phyloP scores from a whole-genome alignment of 2,888 invertebrate species.

The Apamea monoglypha region DNA sequence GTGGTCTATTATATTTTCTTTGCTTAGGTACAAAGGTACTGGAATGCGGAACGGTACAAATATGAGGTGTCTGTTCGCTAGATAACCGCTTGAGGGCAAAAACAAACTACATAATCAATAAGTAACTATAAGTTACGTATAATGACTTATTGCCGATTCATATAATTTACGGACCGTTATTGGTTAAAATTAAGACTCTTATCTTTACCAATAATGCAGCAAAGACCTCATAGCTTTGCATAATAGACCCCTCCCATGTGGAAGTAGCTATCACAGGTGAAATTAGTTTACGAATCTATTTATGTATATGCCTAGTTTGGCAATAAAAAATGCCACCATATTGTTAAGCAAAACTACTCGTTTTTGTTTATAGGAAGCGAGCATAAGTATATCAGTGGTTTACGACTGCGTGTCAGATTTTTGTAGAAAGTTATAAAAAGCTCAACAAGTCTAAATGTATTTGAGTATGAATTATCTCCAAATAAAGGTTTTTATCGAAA shows the following conservation, averaged over 20 bases:
- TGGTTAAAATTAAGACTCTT: background rate
- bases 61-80: conserved; percentile 28
- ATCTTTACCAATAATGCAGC: background rate
- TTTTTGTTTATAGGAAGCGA: background rate
- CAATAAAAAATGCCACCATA: no score
- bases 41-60: conserved; percentile 47
- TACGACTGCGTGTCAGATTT: background rate
- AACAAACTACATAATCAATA: conserved; percentile 21
- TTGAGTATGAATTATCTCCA: background rate
- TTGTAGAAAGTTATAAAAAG: background rate
- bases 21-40: conserved; percentile 14
- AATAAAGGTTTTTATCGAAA: background rate
- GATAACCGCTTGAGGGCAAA: conserved; percentile 34
- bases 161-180: background rate
- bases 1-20: conserved; percentile 10
- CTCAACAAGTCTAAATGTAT: background rate
- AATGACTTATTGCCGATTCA: background rate
- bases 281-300: background rate
- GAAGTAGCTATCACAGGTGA: background rate
- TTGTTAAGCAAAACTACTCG: background rate
- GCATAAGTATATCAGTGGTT: background rate
- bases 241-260: background rate
- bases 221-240: background rate
- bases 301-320: background rate
- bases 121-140: background rate